Evolutionary conservation across 2,797 vertebrate species (phyloP).

Genomic region (Spinibarbus caldwelli): DNA sequence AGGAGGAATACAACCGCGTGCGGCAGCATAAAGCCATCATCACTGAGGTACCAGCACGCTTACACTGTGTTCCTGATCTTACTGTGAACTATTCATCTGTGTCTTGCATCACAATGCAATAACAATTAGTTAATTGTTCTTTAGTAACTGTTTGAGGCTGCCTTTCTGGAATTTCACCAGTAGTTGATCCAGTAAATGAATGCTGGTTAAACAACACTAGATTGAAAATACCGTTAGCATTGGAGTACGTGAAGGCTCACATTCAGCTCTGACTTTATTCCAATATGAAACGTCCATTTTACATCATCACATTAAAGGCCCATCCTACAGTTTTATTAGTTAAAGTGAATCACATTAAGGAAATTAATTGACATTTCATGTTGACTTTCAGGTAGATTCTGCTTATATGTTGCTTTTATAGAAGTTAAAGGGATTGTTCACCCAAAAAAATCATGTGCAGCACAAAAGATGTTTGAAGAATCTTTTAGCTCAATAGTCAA

Average conservation of each 20-base stretch:
- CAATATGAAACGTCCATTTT: background rate
- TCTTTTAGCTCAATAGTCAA: background rate
- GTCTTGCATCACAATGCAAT: background rate
- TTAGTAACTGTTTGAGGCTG: background rate
- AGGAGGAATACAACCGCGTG: constrained; percentile 90
- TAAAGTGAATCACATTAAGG: background rate
- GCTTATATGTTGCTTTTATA: background rate
- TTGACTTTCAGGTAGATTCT: background rate
- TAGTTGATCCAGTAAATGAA: background rate
- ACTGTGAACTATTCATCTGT: too few relatives aligned
- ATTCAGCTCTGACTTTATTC: background rate
- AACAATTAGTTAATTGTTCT: background rate
- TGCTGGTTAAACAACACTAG: background rate
- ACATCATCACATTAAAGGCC: too few relatives aligned
- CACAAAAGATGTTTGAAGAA: background rate
- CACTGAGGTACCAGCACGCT: constrained; percentile 84
- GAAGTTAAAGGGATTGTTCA: background rate
- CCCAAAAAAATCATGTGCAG: background rate
- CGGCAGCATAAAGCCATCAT: constrained; percentile 93
- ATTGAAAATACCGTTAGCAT: background rate
- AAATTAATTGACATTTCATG: constrained; percentile 11
- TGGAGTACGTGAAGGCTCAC: background rate
- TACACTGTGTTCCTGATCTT: background rate
- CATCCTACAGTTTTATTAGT: background rate
- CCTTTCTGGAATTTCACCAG: background rate